Base-by-base conservation (phyloP, 2,113 vertebrate species). In the Zosterops hypoxanthus region DNA sequence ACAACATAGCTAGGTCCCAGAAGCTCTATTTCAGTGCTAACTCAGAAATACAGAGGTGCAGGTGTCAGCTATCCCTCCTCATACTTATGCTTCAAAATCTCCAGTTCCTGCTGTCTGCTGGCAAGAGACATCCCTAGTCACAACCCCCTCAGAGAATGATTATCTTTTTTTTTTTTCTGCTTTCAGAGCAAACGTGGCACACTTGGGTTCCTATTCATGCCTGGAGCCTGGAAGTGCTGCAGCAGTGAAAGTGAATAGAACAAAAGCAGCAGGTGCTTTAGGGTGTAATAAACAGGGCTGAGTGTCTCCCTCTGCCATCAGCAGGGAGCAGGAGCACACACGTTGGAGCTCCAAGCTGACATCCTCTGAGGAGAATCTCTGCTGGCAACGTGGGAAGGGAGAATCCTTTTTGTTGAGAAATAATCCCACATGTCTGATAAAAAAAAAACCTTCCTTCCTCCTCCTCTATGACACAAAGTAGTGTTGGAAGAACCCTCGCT, bases 401-500 rank as follows among this genome's bases (percentile, higher is more conserved):
- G 39, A 77, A 85, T 91, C 44, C 46, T 81, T 68, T 89, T 47
- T 56, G 44, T 41, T 94, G 90, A 77, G 82, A 86, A 93, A 95
- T 68, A 85, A 60, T 31, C 36, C 31, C 41, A n/a, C 25, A 18
- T 5, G 18, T 64, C 44, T 22, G 31, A 23, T 28, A 24, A 79
- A 56, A 82, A 82, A 88, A 65, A 36, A 34, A 34, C n/a, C 33
- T 76, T 88, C 14, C 82, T 89, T 82, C 82, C 41, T 78, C 78
- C 47, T 95, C 23, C 8, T 65, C 41, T 57, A 18, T 0, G 3
- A 55, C 14, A 39, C 1, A 4, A 75, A 69, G 31, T 6, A 33
- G 18, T 14, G 12, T 47, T 60, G 25, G 41, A 64, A 83, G 76
- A 92, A 92, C 41, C n/a, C 29, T 73, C 24, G 33, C 5, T 23